Evolutionary conservation across 2,113 vertebrate species (phyloP).

Genomic region (Galemys pyrenaicus): DNA sequence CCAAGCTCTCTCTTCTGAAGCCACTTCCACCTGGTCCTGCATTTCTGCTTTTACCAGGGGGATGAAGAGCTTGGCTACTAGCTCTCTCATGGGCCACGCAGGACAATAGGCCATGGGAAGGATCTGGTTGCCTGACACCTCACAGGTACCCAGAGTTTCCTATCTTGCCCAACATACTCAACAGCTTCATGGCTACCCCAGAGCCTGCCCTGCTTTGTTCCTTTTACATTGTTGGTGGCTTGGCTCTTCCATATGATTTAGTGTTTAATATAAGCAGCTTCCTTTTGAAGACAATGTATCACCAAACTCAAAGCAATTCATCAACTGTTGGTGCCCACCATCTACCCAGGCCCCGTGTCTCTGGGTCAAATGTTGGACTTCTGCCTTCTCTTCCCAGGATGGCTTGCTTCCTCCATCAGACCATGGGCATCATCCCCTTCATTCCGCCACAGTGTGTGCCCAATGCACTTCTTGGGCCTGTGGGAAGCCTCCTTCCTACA

Average conservation of each 20-base stretch:
- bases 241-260: background rate
- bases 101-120: conserved; percentile 64
- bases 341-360: background rate
- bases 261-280: background rate
- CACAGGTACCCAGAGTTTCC: conserved; percentile 74
- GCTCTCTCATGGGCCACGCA: conserved; percentile 80
- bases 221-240: background rate
- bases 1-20: background rate
- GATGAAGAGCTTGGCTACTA: conserved; percentile 75
- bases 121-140: conserved; percentile 10
- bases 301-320: background rate
- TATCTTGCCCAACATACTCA: conserved; percentile 74
- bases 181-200: conserved; percentile 74
- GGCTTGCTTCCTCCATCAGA: background rate
- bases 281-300: background rate
- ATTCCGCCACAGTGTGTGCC: too few relatives aligned
- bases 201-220: background rate
- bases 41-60: conserved; percentile 73
- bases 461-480: background rate
- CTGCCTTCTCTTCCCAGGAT: background rate
- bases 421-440: background rate
- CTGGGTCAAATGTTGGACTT: background rate
- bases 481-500: background rate
- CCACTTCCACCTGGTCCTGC: background rate
- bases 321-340: background rate